Evolutionary conservation across 1,140 invertebrate species (phyloP).

Genomic region (Drosophila kanapiae): DNA sequence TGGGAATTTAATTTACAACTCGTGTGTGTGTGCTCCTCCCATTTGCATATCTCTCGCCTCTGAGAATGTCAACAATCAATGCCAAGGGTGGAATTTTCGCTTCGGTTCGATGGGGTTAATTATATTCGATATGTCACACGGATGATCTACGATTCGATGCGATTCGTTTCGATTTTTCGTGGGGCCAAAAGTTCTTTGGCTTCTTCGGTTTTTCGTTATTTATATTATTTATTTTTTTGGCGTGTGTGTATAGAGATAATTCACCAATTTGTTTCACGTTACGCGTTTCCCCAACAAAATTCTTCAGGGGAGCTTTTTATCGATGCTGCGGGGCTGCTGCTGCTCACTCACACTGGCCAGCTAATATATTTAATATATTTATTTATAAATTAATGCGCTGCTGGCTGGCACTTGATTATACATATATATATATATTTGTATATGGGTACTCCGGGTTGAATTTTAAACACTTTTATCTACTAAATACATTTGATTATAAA

Average conservation of each 20-base stretch:
- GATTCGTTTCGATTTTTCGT: not conserved
- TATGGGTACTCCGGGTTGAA: not conserved
- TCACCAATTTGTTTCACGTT: conserved; percentile 67
- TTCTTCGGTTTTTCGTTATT: conserved; percentile 11
- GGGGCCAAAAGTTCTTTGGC: conserved; percentile 23
- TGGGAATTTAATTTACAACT: conserved; percentile 75
- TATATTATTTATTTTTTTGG: conserved; percentile 5
- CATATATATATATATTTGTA: not conserved
- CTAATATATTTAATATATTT: conserved; percentile 73
- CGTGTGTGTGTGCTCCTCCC: conserved; percentile 47
- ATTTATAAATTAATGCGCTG: conserved; percentile 74
- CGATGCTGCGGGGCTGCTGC: not conserved
- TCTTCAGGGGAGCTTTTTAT: conserved; percentile 37
- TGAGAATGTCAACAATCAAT: conserved; percentile 63
- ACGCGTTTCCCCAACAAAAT: conserved; percentile 11
- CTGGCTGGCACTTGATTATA: conserved; percentile 29
- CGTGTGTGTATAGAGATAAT: conserved; percentile 40
- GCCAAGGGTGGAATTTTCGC: conserved; percentile 31
- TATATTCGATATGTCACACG: conserved; percentile 35
- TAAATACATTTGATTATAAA: conserved; percentile 12
- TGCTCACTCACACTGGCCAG: conserved; percentile 32
- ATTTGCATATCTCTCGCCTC: conserved; percentile 53
- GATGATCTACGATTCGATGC: conserved; percentile 20
- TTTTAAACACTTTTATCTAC: not conserved
- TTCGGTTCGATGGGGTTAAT: conserved; percentile 41